A percentile compares a stretch with the other conserved stretches of the same genome.
Evolutionary conservation across 2,113 vertebrate genomes (phyloP).

Genomic region (Hirundichthys speculiger): DNA sequence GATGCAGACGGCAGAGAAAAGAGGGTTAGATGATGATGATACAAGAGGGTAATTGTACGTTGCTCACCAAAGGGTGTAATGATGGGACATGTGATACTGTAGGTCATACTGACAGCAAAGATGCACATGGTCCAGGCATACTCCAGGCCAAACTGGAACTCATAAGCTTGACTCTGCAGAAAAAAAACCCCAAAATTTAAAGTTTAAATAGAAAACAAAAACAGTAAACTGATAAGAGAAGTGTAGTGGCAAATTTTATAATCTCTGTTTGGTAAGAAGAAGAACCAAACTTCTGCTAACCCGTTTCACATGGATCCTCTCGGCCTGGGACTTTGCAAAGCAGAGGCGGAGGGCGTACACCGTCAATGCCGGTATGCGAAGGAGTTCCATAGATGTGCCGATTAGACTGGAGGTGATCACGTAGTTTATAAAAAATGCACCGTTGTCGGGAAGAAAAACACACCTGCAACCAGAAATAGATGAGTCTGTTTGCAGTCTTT

Average conservation of each 20-base stretch:
- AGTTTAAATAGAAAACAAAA: not conserved
- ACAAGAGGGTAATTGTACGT: slow-evolving; percentile 1
- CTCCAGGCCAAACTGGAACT: slow-evolving; percentile 96
- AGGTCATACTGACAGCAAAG: slow-evolving; percentile 93
- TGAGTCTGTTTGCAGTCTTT: not conserved
- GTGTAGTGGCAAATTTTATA: no score
- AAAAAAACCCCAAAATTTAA: slow-evolving; percentile 25
- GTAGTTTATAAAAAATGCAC: slow-evolving; percentile 96
- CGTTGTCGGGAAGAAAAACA: slow-evolving; percentile 96
- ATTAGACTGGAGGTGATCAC: slow-evolving; percentile 93
- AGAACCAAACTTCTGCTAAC: slow-evolving; percentile 65
- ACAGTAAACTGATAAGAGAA: not conserved
- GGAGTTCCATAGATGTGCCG: slow-evolving; percentile 91
- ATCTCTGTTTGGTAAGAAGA: no score
- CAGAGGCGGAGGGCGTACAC: slow-evolving; percentile 89
- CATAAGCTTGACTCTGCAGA: slow-evolving; percentile 89
- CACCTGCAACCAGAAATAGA: slow-evolving; percentile 80
- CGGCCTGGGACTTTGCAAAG: slow-evolving; percentile 91
- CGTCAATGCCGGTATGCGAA: slow-evolving; percentile 88
- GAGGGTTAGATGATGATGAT: slow-evolving; percentile 2
- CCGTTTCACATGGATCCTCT: slow-evolving; percentile 91
- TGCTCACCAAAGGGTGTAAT: slow-evolving; percentile 94
- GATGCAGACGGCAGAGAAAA: slow-evolving; percentile 13
- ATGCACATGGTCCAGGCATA: slow-evolving; percentile 97
- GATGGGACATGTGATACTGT: slow-evolving; percentile 96